Conservation (phyloP, 2,797 vertebrate genomes). For the Australoheros facetus region DNA sequence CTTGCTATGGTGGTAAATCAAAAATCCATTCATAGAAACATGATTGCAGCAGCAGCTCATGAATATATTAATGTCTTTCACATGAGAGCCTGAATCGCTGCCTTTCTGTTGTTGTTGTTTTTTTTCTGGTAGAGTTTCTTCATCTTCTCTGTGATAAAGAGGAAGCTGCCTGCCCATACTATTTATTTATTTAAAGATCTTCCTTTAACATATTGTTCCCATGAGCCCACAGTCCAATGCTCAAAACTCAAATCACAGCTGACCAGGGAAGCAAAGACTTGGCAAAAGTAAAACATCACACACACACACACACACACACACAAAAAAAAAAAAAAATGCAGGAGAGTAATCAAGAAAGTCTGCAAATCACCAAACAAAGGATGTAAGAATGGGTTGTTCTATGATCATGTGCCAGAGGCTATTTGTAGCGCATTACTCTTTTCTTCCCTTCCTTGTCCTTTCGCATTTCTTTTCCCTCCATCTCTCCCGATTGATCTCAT, state of each 20-base stretch:
- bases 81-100: slow-evolving; percentile 32
- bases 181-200: slow-evolving; percentile 9
- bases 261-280: background rate
- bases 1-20: slow-evolving; percentile 52
- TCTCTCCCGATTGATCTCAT: slow-evolving; percentile 38
- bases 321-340: background rate
- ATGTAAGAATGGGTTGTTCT: background rate
- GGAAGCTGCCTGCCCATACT: slow-evolving; percentile 6
- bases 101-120: slow-evolving; percentile 34
- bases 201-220: slow-evolving; percentile 22
- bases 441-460: slow-evolving; percentile 27
- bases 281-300: background rate
- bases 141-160: slow-evolving; percentile 29
- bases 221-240: background rate
- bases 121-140: slow-evolving; percentile 1
- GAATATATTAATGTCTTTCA: slow-evolving; percentile 66
- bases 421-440: slow-evolving; percentile 45
- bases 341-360: background rate
- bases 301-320: background rate
- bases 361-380: background rate
- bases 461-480: slow-evolving; percentile 23
- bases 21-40: slow-evolving; percentile 57
- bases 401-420: slow-evolving; percentile 18
- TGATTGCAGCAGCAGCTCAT: slow-evolving; percentile 60
- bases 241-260: background rate